A percentile compares a stretch with the other conserved stretches of the same genome.
These are phyloP conservation scores for Lasiommata megera DNA, from an alignment of 2,888 invertebrate genomes.

Conservation along the genomic window DNA sequence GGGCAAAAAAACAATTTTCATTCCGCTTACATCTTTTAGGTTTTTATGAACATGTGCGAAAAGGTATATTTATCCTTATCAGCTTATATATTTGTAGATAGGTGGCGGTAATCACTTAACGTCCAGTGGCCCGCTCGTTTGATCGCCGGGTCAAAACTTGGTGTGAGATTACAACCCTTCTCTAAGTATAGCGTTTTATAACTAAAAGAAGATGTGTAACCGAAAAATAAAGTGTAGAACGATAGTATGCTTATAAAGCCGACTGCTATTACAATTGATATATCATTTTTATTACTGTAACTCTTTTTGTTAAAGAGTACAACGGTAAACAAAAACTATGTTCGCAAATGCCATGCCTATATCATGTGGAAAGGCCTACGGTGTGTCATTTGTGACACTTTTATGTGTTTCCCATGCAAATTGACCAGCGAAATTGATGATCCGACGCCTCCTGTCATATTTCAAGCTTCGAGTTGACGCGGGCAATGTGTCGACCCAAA, in stretches of 20 bases:
- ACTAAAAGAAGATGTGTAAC: no score
- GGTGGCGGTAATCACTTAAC: no score
- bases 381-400: constrained; percentile 55
- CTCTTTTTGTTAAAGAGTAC: background rate
- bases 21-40: no score
- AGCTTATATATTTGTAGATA: no score
- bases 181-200: no score
- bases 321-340: constrained; percentile 4
- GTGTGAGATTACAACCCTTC: no score
- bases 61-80: no score
- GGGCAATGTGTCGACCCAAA: constrained; percentile 9
- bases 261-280: background rate
- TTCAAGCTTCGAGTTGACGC: constrained; percentile 42
- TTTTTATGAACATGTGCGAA: no score
- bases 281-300: background rate
- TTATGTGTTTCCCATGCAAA: constrained; percentile 64
- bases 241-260: background rate
- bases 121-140: no score
- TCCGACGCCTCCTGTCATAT: constrained; percentile 50
- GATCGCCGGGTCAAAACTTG: no score
- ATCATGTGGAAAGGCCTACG: constrained; percentile 10
- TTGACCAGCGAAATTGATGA: constrained; percentile 49
- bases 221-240: no score
- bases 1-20: no score
- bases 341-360: constrained; percentile 8